Evolutionary conservation across 37 sponge, comb jelly and placozoan species (phyloP).

Genomic region (Eunapius fragilis): DNA sequence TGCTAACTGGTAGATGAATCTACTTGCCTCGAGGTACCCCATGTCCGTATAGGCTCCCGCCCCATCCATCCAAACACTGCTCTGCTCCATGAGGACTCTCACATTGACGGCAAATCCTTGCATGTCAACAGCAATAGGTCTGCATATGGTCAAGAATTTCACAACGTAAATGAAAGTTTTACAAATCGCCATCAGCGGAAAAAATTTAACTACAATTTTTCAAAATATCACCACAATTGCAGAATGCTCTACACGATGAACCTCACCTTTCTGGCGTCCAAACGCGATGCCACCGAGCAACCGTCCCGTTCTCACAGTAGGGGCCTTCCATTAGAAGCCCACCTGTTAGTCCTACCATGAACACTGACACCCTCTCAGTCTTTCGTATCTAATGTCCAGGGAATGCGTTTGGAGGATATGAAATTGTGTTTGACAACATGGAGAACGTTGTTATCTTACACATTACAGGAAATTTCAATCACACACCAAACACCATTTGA

Average conservation of each 20-base stretch:
- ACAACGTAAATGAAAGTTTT: no score
- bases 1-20: neutral
- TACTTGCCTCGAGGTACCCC: neutral
- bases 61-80: neutral
- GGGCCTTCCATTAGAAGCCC: neutral
- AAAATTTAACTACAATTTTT: no score
- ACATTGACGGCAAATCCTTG: neutral
- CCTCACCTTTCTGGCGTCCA: neutral
- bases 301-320: neutral
- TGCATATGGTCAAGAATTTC: no score
- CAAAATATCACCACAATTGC: neutral
- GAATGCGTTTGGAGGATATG: no score
- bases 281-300: neutral
- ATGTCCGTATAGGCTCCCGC: neutral
- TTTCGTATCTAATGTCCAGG: neutral
- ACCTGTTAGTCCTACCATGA: neutral
- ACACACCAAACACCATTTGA: no score
- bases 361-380: neutral
- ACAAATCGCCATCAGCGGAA: no score
- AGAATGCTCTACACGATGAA: neutral
- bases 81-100: neutral
- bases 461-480: no score
- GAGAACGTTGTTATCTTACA: no score
- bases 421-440: no score
- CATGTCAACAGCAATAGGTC: neutral